A percentile compares a stretch with the other conserved stretches of the same genome.
phyloP scores from a whole-genome alignment of 2,113 vertebrate genomes.

The Baryphthengus martii region DNA sequence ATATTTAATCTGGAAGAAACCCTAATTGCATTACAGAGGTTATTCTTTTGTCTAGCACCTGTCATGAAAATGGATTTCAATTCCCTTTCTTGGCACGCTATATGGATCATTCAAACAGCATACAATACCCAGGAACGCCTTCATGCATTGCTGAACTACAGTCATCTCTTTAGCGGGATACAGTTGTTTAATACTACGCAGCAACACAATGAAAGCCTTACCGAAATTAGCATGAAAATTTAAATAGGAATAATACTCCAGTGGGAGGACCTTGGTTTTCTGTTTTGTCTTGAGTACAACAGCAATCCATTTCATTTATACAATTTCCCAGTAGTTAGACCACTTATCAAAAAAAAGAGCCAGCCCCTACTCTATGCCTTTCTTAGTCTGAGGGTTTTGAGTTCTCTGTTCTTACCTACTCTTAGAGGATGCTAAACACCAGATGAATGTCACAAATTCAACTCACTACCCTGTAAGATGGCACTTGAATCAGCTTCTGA shows the following conservation, averaged over 20 bases:
- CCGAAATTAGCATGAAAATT: background rate
- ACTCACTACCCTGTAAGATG: background rate
- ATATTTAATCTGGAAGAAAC: background rate
- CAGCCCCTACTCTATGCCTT: background rate
- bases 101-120: background rate
- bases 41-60: conserved; percentile 8
- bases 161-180: background rate
- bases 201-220: background rate
- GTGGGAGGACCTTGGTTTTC: background rate
- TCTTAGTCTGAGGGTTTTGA: background rate
- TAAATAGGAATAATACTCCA: background rate
- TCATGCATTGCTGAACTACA: background rate
- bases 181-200: background rate
- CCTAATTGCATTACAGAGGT: background rate
- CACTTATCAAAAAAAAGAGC: background rate
- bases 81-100: background rate
- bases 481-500: fast-evolving
- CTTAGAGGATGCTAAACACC: background rate
- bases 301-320: background rate
- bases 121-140: background rate
- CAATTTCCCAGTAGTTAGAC: background rate
- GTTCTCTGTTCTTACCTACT: background rate
- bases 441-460: background rate
- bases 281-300: background rate
- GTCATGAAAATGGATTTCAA: background rate